Evolutionary conservation across 2,888 invertebrate genomes (phyloP).

Genomic region (Epistrophe grossulariae): DNA sequence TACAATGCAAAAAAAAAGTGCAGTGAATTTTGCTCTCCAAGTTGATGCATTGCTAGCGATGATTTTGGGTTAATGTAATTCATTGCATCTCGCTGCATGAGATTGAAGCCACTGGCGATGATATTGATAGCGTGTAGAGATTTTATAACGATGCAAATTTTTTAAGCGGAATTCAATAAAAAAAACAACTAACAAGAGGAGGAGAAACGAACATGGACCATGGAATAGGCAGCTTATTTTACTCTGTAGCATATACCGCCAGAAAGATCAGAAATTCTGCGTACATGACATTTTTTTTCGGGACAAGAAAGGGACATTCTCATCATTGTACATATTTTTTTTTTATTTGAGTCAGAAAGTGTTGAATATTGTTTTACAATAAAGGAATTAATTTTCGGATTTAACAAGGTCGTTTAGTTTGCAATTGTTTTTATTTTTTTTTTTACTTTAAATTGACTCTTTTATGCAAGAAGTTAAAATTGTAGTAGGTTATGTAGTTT

Average conservation of each 20-base stretch:
- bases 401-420: conserved; percentile 30
- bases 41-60: conserved; percentile 72
- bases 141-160: conserved; percentile 59
- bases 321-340: neutral
- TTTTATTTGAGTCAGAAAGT: neutral
- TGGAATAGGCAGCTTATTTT: neutral
- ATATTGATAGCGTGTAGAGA: conserved; percentile 70
- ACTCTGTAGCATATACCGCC: neutral
- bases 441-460: neutral
- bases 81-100: conserved; percentile 70
- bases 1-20: conserved; percentile 46
- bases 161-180: neutral
- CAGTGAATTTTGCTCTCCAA: conserved; percentile 39
- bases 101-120: conserved; percentile 70
- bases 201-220: conserved; percentile 9
- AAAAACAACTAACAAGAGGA: neutral
- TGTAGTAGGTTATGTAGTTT: neutral
- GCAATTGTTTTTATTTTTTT: neutral
- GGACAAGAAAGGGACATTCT: neutral
- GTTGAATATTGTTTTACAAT: neutral
- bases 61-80: conserved; percentile 76
- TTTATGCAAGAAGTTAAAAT: neutral
- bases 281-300: neutral
- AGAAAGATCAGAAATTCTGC: neutral
- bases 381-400: neutral